phyloP scores from a whole-genome alignment of 2,113 vertebrate genomes.

The Formicarius rufipectus region DNA sequence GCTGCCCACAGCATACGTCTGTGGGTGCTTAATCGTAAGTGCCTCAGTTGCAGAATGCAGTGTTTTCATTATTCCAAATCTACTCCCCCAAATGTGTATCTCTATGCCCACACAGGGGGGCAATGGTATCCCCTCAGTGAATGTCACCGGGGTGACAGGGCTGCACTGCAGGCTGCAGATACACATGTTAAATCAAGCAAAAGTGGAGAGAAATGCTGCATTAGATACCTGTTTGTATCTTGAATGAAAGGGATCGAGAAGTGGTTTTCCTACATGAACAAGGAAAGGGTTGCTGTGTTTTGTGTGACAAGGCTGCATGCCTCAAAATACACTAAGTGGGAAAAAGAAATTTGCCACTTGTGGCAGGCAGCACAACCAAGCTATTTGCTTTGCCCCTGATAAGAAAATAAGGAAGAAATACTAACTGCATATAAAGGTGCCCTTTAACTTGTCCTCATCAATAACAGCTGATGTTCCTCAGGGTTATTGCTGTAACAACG shows the following conservation, averaged over 20 bases:
- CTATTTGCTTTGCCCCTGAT: neutral
- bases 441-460: neutral
- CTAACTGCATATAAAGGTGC: neutral
- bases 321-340: neutral
- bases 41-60: neutral
- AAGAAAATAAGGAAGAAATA: neutral
- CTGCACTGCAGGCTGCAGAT: neutral
- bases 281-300: neutral
- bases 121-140: neutral
- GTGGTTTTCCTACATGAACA: neutral
- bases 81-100: neutral
- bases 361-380: neutral
- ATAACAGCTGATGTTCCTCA: neutral
- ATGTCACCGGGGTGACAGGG: neutral
- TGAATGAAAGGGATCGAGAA: neutral
- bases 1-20: neutral
- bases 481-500: neutral
- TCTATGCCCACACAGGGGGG: fast-evolving
- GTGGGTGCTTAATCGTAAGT: neutral
- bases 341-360: neutral
- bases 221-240: neutral
- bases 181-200: neutral
- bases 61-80: neutral
- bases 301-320: fast-evolving
- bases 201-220: neutral